Percentiles rank a stretch among this genome's conserved stretches.
Evolutionary conservation across 2,888 invertebrate species (phyloP).

Genomic region (Agonopterix arenella): DNA sequence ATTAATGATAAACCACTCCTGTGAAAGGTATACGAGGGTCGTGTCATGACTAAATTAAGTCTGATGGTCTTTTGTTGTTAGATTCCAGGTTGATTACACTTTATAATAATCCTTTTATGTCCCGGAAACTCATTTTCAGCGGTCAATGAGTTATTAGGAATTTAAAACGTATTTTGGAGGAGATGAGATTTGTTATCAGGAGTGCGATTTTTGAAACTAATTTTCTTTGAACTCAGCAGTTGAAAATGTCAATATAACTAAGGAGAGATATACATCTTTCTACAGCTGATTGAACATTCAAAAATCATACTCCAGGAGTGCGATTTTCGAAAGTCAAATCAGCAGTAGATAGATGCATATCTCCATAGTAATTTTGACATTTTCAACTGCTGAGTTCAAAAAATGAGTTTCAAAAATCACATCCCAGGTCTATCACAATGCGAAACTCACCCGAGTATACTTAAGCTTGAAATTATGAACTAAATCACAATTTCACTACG

Average conservation of each 20-base stretch:
- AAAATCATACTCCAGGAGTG: too few species aligned
- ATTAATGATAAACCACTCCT: slow-evolving; percentile 3
- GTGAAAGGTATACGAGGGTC: slow-evolving; percentile 7
- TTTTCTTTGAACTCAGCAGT: too few species aligned
- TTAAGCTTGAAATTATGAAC: too few species aligned
- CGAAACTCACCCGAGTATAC: slow-evolving; percentile 73
- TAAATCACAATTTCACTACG: too few species aligned
- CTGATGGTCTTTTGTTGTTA: neutral
- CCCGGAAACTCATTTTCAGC: neutral
- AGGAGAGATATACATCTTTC: too few species aligned
- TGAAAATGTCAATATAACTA: too few species aligned
- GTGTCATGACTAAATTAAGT: slow-evolving; percentile 3
- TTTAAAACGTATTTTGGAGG: slow-evolving; percentile 48
- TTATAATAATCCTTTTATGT: neutral
- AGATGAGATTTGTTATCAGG: slow-evolving; percentile 81
- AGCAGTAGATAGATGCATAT: too few species aligned
- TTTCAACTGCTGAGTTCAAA: too few species aligned
- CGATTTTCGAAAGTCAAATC: too few species aligned
- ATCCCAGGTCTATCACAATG: slow-evolving; percentile 60
- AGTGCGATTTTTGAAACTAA: slow-evolving; percentile 37
- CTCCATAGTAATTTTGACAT: too few species aligned
- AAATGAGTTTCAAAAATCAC: too few species aligned
- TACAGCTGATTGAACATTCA: too few species aligned
- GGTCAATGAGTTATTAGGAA: neutral
- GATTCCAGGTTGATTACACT: neutral